Percentiles rank a stretch among this genome's conserved stretches.
These are phyloP conservation scores for Ericerus pela DNA, from an alignment of 1,140 invertebrate species.

Conservation along the genomic window DNA sequence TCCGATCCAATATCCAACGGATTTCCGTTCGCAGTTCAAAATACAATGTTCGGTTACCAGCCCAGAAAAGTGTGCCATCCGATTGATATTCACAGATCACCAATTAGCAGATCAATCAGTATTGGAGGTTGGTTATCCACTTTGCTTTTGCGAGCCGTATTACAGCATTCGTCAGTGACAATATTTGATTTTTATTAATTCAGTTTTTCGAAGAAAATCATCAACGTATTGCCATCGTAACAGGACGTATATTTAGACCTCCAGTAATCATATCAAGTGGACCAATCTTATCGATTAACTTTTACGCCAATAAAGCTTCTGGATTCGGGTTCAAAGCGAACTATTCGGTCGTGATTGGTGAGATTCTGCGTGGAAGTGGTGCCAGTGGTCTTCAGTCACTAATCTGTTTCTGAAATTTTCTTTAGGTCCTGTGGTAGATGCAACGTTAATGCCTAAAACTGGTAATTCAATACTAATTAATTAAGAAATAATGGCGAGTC, in stretches of 20 bases:
- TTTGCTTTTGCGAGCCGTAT: background rate
- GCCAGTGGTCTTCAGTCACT: too few species aligned
- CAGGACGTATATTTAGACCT: constrained; percentile 49
- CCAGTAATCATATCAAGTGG: constrained; percentile 49
- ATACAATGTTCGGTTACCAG: constrained; percentile 36
- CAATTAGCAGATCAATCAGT: constrained; percentile 48
- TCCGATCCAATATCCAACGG: constrained; percentile 48
- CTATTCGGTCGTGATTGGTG: constrained; percentile 39
- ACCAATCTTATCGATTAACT: constrained; percentile 45
- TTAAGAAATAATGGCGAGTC: too few species aligned
- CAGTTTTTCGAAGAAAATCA: constrained; percentile 56
- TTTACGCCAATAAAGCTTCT: constrained; percentile 54
- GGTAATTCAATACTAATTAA: constrained; percentile 30
- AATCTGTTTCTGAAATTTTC: constrained; percentile 23
- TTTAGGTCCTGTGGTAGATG: constrained; percentile 37
- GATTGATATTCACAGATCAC: constrained; percentile 53
- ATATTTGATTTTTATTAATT: constrained; percentile 16
- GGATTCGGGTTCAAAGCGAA: constrained; percentile 50
- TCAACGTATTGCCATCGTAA: constrained; percentile 46
- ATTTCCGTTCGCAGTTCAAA: constrained; percentile 49
- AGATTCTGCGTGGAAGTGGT: too few species aligned
- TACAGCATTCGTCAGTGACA: background rate
- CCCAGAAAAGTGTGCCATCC: constrained; percentile 37
- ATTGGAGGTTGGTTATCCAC: constrained; percentile 39
- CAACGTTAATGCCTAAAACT: constrained; percentile 40